Evolutionary conservation across 1,140 invertebrate species (phyloP), one percentile per base, ranked within the genome.

Genomic region (Globodera ellingtonae): DNA sequence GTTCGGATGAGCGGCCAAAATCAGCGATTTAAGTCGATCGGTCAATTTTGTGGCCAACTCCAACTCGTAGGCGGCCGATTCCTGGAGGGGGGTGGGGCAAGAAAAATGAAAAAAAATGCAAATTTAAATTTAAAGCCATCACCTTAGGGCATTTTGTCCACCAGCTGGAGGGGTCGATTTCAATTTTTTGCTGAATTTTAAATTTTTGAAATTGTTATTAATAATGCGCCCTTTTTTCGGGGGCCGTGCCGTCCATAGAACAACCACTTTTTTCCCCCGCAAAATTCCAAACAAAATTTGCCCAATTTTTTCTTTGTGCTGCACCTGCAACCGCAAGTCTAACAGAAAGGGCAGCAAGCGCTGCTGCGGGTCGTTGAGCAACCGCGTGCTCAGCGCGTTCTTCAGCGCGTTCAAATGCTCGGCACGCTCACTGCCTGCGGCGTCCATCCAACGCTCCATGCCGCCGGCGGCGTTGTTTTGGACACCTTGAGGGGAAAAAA

Each of bases 391-490:
- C 46, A 82, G 72, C 35, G 56, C 24, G 47, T 82, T 82, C 56
- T 82, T 82, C 24, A 84, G 48, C n/a, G 52, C 52, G 70, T 67
- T 78, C n/a, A 82, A 48, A 59, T 69, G 82, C 48, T 76, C 81
- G 24, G 35, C 75, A 18, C 18, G 50, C n/a, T 69, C 70, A 44
- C 62, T 62, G 35, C 48, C 79, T 18, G 52, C 18, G 18, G 71
- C 35, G 24, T 83, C 81, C 62, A 82, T 72, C 70, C 84, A 82
- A 1, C 82, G 62, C 48, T 84, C 80, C 7, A 10, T 69, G n/a
- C 62, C 62, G 66, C 24, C 56, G 62, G 35, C 35, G 66, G 15
- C 56, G 62, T 59, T 8, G 81, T n/a, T 65, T 82, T 50, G 56
- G 18, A 56, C 7, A 56, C 65, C 44, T 75, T n/a, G 44, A 35